phyloP scores from a whole-genome alignment of 2,113 vertebrate genomes.

The Xenopus tropicalis region DNA sequence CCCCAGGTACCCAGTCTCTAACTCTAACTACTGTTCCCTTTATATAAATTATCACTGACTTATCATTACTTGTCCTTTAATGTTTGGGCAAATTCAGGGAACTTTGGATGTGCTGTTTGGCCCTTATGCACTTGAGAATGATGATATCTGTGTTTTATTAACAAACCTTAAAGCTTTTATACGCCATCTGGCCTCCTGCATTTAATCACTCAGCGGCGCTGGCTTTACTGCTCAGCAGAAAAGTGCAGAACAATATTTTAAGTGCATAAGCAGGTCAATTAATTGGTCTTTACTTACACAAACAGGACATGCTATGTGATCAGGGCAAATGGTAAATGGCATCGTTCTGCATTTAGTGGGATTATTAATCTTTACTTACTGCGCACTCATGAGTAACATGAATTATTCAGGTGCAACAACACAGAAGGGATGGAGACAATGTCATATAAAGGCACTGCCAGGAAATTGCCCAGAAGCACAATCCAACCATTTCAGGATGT shows the following conservation, averaged over 20 bases:
- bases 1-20: too few species aligned
- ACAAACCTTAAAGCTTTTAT: conserved; percentile 16
- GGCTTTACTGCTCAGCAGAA: neutral
- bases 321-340: conserved; percentile 20
- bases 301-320: conserved; percentile 6
- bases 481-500: conserved; percentile 1
- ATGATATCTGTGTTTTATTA: neutral
- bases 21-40: too few species aligned
- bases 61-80: too few species aligned
- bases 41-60: too few species aligned
- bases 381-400: conserved; percentile 15
- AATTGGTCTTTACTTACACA: conserved; percentile 16
- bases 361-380: conserved; percentile 20
- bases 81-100: too few species aligned
- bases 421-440: conserved; percentile 23
- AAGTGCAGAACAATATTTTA: conserved; percentile 13
- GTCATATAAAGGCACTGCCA: conserved; percentile 16
- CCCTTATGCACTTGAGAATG: too few species aligned
- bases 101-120: too few species aligned
- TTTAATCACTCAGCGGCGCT: neutral
- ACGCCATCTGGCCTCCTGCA: neutral
- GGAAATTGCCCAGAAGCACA: conserved; percentile 15
- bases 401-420: conserved; percentile 22
- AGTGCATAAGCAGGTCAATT: neutral
- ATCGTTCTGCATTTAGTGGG: conserved; percentile 2